phyloP scores from a whole-genome alignment of 2,888 invertebrate species.

The Cephus spinipes region DNA sequence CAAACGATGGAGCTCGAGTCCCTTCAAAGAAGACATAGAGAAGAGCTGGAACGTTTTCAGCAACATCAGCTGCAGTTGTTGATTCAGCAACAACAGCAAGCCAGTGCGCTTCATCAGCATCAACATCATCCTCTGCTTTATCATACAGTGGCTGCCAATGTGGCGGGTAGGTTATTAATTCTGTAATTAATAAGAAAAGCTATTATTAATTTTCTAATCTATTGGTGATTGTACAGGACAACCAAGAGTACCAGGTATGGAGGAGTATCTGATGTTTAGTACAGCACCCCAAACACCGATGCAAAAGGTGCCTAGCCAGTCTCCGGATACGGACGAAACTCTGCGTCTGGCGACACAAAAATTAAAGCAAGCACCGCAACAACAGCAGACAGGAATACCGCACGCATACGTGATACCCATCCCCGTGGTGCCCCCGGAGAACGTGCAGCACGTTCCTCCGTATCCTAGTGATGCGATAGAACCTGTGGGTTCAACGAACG shows the following conservation, averaged over 20 bases:
- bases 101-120: constrained; percentile 61
- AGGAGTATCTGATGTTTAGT: constrained; percentile 62
- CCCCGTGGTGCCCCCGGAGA: constrained; percentile 63
- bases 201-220: background rate
- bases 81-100: constrained; percentile 63
- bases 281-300: constrained; percentile 60
- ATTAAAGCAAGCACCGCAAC: constrained; percentile 51
- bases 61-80: constrained; percentile 61
- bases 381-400: constrained; percentile 46
- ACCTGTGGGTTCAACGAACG: constrained; percentile 35
- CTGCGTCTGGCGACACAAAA: constrained; percentile 61
- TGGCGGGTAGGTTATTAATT: constrained; percentile 47
- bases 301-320: constrained; percentile 56
- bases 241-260: constrained; percentile 56
- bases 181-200: background rate
- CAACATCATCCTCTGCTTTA: constrained; percentile 62
- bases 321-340: constrained; percentile 63
- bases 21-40: constrained; percentile 65
- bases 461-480: constrained; percentile 29
- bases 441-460: constrained; percentile 47
- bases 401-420: constrained; percentile 64
- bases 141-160: constrained; percentile 54
- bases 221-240: constrained; percentile 41
- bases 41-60: constrained; percentile 62
- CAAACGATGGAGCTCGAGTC: constrained; percentile 68